Conservation (phyloP, 2,888 invertebrate genomes). For the Notocelia uddmanniana region DNA sequence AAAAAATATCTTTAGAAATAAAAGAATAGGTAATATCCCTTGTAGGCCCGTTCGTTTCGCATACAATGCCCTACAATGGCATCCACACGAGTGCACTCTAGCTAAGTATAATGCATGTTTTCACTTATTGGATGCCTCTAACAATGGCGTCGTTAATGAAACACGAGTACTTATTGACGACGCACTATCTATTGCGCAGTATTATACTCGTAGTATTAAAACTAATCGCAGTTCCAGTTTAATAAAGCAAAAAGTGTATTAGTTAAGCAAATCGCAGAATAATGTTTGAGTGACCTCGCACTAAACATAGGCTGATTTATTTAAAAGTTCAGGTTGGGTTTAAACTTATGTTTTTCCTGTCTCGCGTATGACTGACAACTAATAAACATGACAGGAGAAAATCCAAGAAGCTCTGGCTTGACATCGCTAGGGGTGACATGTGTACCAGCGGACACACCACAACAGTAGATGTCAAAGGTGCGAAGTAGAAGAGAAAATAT, state of each 20-base stretch:
- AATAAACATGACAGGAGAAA: too few species aligned
- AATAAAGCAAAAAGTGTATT: background rate
- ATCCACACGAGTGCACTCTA: background rate
- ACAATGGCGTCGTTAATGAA: slow-evolving; percentile 24
- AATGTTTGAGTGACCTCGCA: too few species aligned
- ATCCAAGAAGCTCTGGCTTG: too few species aligned
- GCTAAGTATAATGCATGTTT: slow-evolving; percentile 10
- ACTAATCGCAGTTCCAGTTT: background rate
- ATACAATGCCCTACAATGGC: slow-evolving; percentile 1
- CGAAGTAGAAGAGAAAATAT: background rate
- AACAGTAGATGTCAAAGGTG: background rate
- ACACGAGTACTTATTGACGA: slow-evolving; percentile 17
- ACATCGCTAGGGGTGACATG: too few species aligned
- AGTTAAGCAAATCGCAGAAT: too few species aligned
- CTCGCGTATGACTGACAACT: too few species aligned
- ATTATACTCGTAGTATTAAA: slow-evolving; percentile 25
- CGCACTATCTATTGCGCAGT: slow-evolving; percentile 26
- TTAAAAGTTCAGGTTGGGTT: background rate
- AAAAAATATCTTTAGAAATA: too few species aligned
- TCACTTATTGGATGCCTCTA: slow-evolving; percentile 14
- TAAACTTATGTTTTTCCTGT: too few species aligned
- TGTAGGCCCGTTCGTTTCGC: background rate
- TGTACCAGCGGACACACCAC: too few species aligned
- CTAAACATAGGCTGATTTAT: background rate
- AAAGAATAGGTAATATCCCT: too few species aligned